A percentile compares a stretch with the other conserved stretches of the same genome.
Evolutionary conservation across 1,140 invertebrate species (phyloP).

Genomic region (Euura saliciscinereae): DNA sequence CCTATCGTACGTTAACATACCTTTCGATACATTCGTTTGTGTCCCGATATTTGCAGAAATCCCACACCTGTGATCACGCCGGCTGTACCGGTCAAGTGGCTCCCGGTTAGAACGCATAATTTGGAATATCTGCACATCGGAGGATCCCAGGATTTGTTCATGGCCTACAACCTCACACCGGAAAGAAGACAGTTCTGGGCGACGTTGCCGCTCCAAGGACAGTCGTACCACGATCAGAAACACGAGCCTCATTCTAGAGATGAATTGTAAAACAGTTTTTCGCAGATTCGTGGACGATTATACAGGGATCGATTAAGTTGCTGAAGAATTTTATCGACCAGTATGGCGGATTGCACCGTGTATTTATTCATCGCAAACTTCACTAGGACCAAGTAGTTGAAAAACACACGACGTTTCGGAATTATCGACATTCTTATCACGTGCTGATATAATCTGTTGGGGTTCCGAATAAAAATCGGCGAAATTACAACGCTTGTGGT

Average conservation of each 20-base stretch:
- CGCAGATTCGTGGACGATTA: not conserved
- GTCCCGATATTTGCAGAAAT: constrained; percentile 51
- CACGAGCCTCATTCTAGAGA: constrained; percentile 23
- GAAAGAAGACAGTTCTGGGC: constrained; percentile 58
- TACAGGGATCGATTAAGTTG: no score
- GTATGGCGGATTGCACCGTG: no score
- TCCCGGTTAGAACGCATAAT: constrained; percentile 49
- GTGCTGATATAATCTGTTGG: no score
- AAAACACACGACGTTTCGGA: no score
- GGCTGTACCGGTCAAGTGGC: constrained; percentile 54
- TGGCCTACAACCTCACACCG: constrained; percentile 48
- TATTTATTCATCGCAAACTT: no score
- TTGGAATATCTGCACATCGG: constrained; percentile 59
- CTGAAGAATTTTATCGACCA: no score
- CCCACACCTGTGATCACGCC: constrained; percentile 55
- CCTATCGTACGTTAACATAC: not conserved
- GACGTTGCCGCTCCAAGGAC: constrained; percentile 32
- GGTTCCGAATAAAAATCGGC: no score
- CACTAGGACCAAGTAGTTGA: no score
- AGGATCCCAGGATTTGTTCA: constrained; percentile 40
- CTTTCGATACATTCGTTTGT: constrained; percentile 14
- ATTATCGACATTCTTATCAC: no score
- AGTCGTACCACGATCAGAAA: not conserved
- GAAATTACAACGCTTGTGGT: no score
- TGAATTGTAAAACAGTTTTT: constrained; percentile 34